Percentiles rank a stretch among this genome's conserved stretches.
phyloP scores from a whole-genome alignment of 2,113 vertebrate genomes.

The Phasianus colchicus region DNA sequence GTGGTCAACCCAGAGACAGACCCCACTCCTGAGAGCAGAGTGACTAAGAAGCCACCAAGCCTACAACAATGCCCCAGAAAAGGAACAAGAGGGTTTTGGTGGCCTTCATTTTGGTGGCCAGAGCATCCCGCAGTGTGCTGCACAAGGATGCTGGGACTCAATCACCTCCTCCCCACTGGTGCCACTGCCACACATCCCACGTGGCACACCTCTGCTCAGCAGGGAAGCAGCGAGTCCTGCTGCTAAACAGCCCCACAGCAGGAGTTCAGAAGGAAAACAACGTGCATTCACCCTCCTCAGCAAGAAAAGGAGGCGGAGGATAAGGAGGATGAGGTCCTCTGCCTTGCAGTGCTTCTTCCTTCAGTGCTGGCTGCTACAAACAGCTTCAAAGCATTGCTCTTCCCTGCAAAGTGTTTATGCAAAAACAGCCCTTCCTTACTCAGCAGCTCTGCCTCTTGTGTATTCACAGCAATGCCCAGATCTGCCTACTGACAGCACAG shows the following conservation, averaged over 20 bases:
- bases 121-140: fast-evolving
- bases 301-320: neutral
- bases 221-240: fast-evolving
- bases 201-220: fast-evolving
- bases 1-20: neutral
- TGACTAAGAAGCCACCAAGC: fast-evolving
- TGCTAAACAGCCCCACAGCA: neutral
- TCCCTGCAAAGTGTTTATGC: constrained; percentile 36
- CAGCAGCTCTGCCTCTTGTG: constrained; percentile 47
- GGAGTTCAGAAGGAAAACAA: neutral
- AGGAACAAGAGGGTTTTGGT: neutral
- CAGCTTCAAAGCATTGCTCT: constrained; percentile 42
- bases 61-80: neutral
- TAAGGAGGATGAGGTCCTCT: neutral
- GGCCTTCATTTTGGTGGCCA: neutral
- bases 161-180: neutral
- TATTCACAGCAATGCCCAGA: neutral
- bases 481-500: constrained; percentile 40
- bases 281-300: neutral
- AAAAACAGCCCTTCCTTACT: constrained; percentile 43
- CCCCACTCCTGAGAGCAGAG: neutral
- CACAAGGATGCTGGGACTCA: neutral
- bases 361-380: neutral
- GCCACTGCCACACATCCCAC: fast-evolving
- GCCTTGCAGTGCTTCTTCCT: constrained; percentile 25